Conservation (phyloP, 2,113 vertebrate genomes). For the Sinocyclocheilus anshuiensis region DNA sequence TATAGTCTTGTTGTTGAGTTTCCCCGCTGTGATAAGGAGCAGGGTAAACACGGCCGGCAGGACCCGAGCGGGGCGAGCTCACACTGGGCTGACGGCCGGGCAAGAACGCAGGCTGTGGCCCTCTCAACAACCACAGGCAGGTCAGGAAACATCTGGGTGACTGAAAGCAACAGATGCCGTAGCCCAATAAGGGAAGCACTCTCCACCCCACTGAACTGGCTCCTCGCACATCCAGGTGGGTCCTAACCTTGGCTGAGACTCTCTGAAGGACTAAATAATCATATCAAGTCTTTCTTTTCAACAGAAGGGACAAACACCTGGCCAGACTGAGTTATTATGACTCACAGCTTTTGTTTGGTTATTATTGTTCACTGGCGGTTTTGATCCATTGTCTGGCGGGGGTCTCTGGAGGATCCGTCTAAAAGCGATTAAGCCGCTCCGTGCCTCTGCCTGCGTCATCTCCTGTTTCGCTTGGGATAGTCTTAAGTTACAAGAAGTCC, state of each 20-base stretch:
- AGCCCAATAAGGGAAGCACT: constrained; percentile 72
- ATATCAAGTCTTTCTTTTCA: constrained; percentile 58
- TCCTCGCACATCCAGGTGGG: constrained; percentile 59
- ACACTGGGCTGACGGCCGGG: constrained; percentile 59
- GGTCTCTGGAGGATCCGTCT: constrained; percentile 71
- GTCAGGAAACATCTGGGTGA: constrained; percentile 91
- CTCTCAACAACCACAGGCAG: constrained; percentile 67
- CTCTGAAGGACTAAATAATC: constrained; percentile 46
- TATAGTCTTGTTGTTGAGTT: constrained; percentile 69
- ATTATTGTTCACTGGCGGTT: constrained; percentile 58
- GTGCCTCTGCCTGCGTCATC: constrained; percentile 74
- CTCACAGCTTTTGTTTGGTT: constrained; percentile 76
- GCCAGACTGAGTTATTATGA: constrained; percentile 67
- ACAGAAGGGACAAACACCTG: constrained; percentile 63
- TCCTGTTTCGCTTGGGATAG: constrained; percentile 70
- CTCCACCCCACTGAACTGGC: constrained; percentile 39
- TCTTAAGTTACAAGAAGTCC: constrained; percentile 51
- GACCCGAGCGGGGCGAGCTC: constrained; percentile 65
- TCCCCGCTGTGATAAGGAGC: constrained; percentile 61
- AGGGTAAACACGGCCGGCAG: constrained; percentile 69
- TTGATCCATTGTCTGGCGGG: constrained; percentile 79
- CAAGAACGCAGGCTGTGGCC: constrained; percentile 56
- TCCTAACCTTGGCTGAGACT: constrained; percentile 39
- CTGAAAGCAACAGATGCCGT: constrained; percentile 77
- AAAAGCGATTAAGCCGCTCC: constrained; percentile 68